Evolutionary conservation across 2,888 invertebrate genomes (phyloP).

Genomic region (Cantharis lateralis): DNA sequence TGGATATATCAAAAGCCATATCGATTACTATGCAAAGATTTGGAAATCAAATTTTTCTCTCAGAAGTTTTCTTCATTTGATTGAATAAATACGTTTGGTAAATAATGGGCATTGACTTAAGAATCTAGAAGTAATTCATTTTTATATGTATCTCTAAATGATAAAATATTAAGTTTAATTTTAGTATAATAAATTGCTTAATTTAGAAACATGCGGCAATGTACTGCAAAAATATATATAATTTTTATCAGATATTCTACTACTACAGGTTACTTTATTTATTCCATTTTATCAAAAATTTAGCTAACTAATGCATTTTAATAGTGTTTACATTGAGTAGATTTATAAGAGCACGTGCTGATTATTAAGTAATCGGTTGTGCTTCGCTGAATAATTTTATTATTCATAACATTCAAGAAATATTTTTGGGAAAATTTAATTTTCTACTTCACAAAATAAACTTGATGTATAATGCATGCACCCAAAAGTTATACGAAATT

Average conservation of each 20-base stretch:
- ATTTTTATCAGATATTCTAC: neutral
- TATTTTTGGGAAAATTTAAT: slow-evolving; percentile 18
- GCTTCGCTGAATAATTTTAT: neutral
- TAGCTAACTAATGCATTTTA: neutral
- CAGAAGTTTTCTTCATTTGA: neutral
- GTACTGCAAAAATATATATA: neutral
- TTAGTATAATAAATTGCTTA: neutral
- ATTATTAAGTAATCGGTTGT: neutral
- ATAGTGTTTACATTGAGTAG: neutral
- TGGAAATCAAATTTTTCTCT: neutral
- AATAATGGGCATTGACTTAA: neutral
- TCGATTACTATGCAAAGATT: neutral
- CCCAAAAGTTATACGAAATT: neutral
- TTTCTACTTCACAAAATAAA: slow-evolving; percentile 5
- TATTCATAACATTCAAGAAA: slow-evolving; percentile 14
- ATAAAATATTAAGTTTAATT: neutral
- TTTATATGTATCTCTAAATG: neutral
- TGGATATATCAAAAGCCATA: neutral
- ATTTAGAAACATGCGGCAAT: neutral
- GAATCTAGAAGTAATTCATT: neutral
- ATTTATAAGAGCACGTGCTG: neutral
- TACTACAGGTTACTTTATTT: neutral
- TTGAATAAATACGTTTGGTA: neutral
- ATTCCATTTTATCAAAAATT: neutral
- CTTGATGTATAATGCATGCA: neutral